Conservation (phyloP, 2,888 invertebrate species). For the Caenorhabditis sp. region DNA sequence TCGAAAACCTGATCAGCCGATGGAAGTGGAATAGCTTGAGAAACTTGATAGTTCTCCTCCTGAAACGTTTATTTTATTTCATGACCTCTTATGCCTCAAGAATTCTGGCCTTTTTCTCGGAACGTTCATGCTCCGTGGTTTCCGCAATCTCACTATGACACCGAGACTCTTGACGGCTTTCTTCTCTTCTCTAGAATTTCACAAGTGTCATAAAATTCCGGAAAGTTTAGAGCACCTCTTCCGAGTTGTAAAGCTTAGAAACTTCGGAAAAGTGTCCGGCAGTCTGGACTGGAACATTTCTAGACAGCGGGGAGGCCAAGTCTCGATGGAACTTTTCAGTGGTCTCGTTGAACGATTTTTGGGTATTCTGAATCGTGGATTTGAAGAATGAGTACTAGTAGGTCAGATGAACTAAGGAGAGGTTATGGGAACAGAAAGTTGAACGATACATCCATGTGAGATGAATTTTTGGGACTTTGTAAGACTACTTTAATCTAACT, state of each 20-base stretch:
- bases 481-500: background rate
- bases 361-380: slow-evolving; percentile 54
- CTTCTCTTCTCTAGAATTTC: slow-evolving; percentile 42
- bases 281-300: slow-evolving; percentile 38
- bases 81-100: background rate
- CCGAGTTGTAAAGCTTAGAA: slow-evolving; percentile 50
- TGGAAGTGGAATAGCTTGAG: slow-evolving; percentile 49
- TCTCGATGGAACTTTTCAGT: slow-evolving; percentile 59
- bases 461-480: background rate
- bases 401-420: background rate
- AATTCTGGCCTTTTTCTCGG: slow-evolving; percentile 28
- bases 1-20: slow-evolving; percentile 47
- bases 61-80: slow-evolving; percentile 20
- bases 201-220: background rate
- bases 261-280: slow-evolving; percentile 53
- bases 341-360: slow-evolving; percentile 48
- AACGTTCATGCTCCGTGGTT: slow-evolving; percentile 1
- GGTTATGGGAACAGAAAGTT: slow-evolving; percentile 18
- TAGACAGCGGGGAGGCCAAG: slow-evolving; percentile 52
- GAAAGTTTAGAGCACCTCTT: slow-evolving; percentile 36
- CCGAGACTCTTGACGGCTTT: slow-evolving; percentile 31
- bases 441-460: background rate
- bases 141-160: slow-evolving; percentile 40
- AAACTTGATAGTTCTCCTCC: slow-evolving; percentile 45
- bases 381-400: slow-evolving; percentile 14